phyloP scores from a whole-genome alignment of 2,113 vertebrate genomes.

The Burhinus bistriatus region DNA sequence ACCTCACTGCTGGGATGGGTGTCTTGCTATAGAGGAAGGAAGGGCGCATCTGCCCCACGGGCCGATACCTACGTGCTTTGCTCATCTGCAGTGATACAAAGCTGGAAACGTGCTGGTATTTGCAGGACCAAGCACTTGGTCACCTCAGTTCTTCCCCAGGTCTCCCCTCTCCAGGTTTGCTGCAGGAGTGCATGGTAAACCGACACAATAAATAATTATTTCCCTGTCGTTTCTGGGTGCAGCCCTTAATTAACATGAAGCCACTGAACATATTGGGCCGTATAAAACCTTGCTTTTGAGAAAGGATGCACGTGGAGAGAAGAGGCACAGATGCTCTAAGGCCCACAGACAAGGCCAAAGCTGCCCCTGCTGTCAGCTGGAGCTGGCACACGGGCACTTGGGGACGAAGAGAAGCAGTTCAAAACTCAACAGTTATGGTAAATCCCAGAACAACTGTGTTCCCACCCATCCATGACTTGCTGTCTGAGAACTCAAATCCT shows the following conservation, averaged over 20 bases:
- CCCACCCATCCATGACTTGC: neutral
- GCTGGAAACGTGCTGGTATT: neutral
- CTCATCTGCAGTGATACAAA: neutral
- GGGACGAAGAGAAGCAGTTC: neutral
- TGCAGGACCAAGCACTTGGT: neutral
- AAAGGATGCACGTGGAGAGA: neutral
- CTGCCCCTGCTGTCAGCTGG: neutral
- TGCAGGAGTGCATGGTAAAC: fast-evolving
- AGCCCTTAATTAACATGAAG: neutral
- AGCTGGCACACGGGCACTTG: neutral
- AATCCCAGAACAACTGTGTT: neutral
- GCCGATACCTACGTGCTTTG: fast-evolving
- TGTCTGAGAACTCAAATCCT: neutral
- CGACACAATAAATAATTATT: fast-evolving
- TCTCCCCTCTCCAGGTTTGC: neutral
- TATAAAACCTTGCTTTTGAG: neutral
- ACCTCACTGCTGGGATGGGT: neutral
- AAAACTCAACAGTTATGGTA: neutral
- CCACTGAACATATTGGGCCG: neutral
- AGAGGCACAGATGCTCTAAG: neutral
- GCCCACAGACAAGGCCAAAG: neutral
- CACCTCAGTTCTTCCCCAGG: neutral
- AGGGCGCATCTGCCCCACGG: fast-evolving
- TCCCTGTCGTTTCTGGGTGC: neutral
- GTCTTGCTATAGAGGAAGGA: neutral